phyloP scores from a whole-genome alignment of 2,113 vertebrate genomes.

The Formicarius rufipectus region DNA sequence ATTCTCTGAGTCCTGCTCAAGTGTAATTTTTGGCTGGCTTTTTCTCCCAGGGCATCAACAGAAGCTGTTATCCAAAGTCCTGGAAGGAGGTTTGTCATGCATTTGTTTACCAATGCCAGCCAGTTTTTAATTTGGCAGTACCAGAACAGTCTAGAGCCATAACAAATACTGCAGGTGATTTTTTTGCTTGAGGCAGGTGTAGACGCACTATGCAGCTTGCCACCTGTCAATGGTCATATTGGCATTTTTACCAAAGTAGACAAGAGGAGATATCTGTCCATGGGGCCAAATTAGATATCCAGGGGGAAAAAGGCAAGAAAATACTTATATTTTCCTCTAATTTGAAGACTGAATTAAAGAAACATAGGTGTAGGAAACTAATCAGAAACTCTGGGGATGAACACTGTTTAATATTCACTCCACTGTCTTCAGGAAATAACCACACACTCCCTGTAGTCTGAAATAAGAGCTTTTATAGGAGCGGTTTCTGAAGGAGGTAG shows the following conservation, averaged over 20 bases:
- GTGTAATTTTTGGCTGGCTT: background rate
- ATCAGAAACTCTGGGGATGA: background rate
- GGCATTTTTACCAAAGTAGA: background rate
- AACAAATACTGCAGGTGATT: background rate
- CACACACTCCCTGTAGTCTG: background rate
- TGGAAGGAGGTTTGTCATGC: background rate
- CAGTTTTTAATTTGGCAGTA: background rate
- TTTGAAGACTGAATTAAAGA: background rate
- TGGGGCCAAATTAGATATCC: background rate
- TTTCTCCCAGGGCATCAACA: background rate
- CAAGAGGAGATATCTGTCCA: background rate
- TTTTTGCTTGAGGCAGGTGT: background rate
- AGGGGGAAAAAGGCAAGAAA: background rate
- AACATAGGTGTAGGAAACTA: background rate
- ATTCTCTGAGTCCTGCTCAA: background rate
- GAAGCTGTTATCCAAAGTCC: background rate
- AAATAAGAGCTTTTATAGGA: background rate
- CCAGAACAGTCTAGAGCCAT: background rate
- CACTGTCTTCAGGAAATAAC: background rate
- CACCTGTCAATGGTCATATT: background rate
- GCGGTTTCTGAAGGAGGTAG: background rate
- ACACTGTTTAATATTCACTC: background rate
- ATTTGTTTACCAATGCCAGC: background rate
- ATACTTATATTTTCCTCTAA: background rate
- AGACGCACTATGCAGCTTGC: background rate